These are phyloP conservation scores for Nyctibius grandis DNA, from an alignment of 2,797 vertebrate species.

Conservation along the genomic window DNA sequence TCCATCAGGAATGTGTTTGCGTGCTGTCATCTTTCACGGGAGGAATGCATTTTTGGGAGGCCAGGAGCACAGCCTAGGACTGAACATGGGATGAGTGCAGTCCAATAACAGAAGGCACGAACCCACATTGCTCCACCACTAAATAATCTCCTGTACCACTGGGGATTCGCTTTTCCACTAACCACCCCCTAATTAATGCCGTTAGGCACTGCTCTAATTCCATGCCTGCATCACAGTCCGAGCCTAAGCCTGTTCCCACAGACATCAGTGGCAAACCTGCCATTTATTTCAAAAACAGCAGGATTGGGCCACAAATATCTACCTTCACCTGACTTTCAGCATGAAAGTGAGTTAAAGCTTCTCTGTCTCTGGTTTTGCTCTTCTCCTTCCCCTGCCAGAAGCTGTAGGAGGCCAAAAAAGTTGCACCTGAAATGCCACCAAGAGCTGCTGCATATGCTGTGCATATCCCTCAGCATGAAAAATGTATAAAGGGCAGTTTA, in stretches of 20 bases:
- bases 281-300: neutral
- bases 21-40: rapidly evolving
- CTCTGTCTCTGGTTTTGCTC: neutral
- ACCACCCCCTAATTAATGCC: neutral
- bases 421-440: neutral
- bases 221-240: neutral
- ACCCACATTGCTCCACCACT: neutral
- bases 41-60: neutral
- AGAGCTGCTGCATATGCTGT: rapidly evolving
- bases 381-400: neutral
- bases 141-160: neutral
- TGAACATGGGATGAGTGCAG: neutral
- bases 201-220: neutral
- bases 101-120: neutral
- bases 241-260: neutral
- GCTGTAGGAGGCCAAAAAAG: neutral
- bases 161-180: neutral
- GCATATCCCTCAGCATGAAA: neutral
- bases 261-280: neutral
- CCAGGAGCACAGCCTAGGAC: neutral
- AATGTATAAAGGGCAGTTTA: neutral
- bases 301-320: neutral
- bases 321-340: neutral
- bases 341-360: neutral
- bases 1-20: neutral